Evolutionary conservation across 2,797 vertebrate species (phyloP), one percentile per base, ranked within the genome.

Genomic region (Molossus alvarezi): DNA sequence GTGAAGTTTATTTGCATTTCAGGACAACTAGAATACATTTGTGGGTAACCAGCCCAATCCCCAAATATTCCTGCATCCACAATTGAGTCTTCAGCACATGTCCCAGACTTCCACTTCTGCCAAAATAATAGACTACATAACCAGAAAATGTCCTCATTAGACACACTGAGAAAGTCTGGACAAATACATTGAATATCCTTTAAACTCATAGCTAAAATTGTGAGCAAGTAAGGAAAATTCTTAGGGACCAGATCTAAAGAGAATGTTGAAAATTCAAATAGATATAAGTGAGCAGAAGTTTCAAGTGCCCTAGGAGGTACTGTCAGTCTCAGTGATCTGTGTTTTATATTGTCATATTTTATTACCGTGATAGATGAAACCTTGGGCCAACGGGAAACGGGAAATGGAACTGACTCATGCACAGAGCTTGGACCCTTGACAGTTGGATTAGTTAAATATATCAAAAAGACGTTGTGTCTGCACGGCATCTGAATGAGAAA

Each of bases 61-160:
- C 41, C 91, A 77, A 72, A 72, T 81, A 88, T 77, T 57, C 17
- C 21, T 87, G 20, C 15, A 62, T 51, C n/a, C 65, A 81, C 82
- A 93, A 76, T 15, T 72, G 83, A 41, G 25, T 25, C 88, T 86
- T 91, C 6, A 62, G 67, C 33, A 23, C n/a, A 37, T 48, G 53
- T 72, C 41, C 64, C n/a, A 88, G 33, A 86, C 41, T 88, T 73
- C 9, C 5, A 57, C 5, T 81, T 85, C 51, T 80, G 41, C 73
- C 72, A 65, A 90, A 92, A 87, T 91, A 83, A 77, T 75, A 93
- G 27, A 53, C 45, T 65, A 76, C 20, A 58, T 79, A 94, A 79
- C 37, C 25, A 93, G 29, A 72, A 91, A 91, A 85, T 29, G 33
- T 51, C 64, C 15, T 83, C 29, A 64, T 14, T 87, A 80, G 55